Evolutionary conservation across 2,797 vertebrate genomes (phyloP).

Genomic region (Enteromius mattozi): DNA sequence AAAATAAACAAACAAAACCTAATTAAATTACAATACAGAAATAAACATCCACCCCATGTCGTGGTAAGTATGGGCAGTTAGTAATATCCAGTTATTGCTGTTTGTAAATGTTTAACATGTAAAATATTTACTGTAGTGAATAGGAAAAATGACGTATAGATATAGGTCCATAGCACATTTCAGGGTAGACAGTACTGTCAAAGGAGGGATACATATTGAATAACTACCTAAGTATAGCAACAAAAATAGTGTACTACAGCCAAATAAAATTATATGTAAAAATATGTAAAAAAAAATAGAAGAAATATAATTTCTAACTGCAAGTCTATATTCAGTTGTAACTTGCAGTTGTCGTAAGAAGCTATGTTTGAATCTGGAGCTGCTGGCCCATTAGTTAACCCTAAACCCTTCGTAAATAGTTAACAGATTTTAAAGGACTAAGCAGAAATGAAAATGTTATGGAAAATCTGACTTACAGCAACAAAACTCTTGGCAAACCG

Average conservation of each 20-base stretch:
- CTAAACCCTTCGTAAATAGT: neutral
- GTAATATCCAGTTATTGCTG: neutral
- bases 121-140: neutral
- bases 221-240: neutral
- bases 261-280: neutral
- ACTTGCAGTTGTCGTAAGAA: neutral
- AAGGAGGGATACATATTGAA: neutral
- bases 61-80: neutral
- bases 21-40: neutral
- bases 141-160: neutral
- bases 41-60: neutral
- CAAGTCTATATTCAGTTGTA: neutral
- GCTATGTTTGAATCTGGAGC: neutral
- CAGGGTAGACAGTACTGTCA: neutral
- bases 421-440: neutral
- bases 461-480: neutral
- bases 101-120: neutral
- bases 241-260: neutral
- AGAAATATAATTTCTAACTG: neutral
- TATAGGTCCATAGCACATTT: neutral
- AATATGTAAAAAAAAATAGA: too few species aligned
- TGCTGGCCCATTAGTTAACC: neutral
- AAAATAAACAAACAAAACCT: neutral
- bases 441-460: too few species aligned
- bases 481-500: neutral